These are phyloP conservation scores for Sebastolobus alascanus DNA, from an alignment of 2,797 vertebrate genomes.

Conservation along the genomic window DNA sequence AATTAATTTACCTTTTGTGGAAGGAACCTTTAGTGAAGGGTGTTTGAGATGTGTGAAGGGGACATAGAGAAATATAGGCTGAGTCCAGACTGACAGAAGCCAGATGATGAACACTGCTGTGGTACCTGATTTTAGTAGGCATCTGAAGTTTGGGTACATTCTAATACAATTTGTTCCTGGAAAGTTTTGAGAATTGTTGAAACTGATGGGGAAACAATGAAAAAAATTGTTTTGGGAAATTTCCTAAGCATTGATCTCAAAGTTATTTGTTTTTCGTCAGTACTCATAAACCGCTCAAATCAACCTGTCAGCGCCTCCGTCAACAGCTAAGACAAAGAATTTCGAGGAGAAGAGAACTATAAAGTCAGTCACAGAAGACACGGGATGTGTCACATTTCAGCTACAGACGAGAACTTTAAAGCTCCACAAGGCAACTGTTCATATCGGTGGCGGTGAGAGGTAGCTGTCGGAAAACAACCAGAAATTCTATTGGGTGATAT, in stretches of 20 bases:
- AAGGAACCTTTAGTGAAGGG: background rate
- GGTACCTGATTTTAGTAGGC: background rate
- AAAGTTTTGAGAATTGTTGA: background rate
- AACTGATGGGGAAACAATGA: background rate
- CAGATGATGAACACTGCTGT: constrained; percentile 3
- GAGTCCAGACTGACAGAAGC: background rate
- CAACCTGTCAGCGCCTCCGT: constrained; percentile 11
- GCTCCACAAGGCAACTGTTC: constrained; percentile 1
- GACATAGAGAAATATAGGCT: background rate
- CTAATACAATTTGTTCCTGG: background rate
- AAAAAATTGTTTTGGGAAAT: background rate
- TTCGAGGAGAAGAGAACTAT: constrained; percentile 1
- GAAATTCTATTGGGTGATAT: background rate
- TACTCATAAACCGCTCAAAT: constrained; percentile 17
- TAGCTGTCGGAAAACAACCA: background rate
- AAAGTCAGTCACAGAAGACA: constrained; percentile 21
- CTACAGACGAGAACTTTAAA: constrained; percentile 21
- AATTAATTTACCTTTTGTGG: constrained; percentile 6
- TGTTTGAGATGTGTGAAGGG: background rate
- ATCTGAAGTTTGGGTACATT: background rate
- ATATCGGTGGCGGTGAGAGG: background rate
- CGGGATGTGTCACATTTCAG: constrained; percentile 11
- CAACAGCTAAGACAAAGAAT: constrained; percentile 3
- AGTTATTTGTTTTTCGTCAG: constrained; percentile 7
- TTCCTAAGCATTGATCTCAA: background rate